Base-by-base conservation (phyloP, 1,140 invertebrate genomes). In the Globodera rostochiensis region DNA sequence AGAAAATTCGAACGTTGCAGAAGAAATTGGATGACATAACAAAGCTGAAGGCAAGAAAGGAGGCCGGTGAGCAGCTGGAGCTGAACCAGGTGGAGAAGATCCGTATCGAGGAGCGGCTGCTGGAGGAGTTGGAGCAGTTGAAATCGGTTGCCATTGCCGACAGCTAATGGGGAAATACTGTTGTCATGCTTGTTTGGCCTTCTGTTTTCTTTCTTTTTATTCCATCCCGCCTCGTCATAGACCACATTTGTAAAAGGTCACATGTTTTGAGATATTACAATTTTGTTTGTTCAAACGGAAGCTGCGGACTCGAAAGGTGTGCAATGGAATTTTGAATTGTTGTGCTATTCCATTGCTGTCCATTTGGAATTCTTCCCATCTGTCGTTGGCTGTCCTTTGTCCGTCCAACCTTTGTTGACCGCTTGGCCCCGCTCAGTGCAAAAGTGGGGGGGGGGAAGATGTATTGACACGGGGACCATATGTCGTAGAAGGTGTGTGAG, bases 1-100 rank as follows among this genome's bases (percentile, higher is more conserved):
- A 86, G 74, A 87, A 88, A 75, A 50, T 83, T 15, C 66, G 76
- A 8, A 85, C 82, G 19, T 50, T 87, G 9, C 71, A 87, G 49
- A 90, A 90, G 78, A 90, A 88, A 73, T 53, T 89, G 53, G 74
- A 88, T 11, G 87, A 89, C 49, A 89, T 89, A 15, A 25, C 80
- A 15, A 78, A 80, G 69, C 74, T 89, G 4, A 86, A 87, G 25
- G 79, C 85, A 73, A 80, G 74, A 70, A 21, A 49, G 36, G 73
- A 66, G 3, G 77, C 77, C 25, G 88, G 88, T 11, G 79, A 86
- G 50, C 47, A 13, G 7, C 79, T 89, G 11, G 85, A 90, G 77
- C 49, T 74, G 50, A 90, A 90, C 76, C 88, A 89, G 71, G 11
- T 89, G 50, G 83, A 83, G 6, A 89, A 89, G 77, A 87, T 89